Conservation (phyloP, 2,113 vertebrate genomes). For the Lophura nycthemera region DNA sequence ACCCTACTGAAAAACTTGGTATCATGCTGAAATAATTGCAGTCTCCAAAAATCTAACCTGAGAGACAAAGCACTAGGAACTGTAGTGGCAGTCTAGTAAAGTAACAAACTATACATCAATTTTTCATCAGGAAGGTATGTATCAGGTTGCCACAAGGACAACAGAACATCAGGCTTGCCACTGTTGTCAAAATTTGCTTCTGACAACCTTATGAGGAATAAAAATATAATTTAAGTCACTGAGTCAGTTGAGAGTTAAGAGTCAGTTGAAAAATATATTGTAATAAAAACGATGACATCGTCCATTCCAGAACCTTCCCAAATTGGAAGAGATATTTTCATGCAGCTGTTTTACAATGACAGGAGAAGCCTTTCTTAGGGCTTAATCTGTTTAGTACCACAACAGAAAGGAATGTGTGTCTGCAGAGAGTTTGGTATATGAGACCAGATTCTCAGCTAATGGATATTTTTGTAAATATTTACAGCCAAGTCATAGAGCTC, state of each 20-base stretch:
- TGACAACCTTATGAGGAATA: not conserved
- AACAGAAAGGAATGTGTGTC: not conserved
- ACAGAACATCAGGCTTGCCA: not conserved
- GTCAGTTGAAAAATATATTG: not conserved
- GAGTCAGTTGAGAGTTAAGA: not conserved
- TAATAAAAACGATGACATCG: not conserved
- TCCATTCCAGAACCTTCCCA: not conserved
- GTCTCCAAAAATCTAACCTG: not conserved
- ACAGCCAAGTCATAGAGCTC: not conserved
- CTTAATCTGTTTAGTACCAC: constrained; percentile 23
- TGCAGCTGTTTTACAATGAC: not conserved
- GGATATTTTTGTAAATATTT: constrained; percentile 58
- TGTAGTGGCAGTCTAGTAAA: not conserved
- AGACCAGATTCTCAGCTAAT: constrained; percentile 11
- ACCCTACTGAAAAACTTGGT: not conserved
- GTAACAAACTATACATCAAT: not conserved
- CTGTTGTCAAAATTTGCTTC: not conserved
- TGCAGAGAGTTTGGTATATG: not conserved
- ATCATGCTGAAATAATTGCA: not conserved
- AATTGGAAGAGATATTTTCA: not conserved
- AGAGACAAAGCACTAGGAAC: not conserved
- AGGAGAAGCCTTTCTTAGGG: not conserved
- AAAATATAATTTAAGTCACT: not conserved
- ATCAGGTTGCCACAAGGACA: not conserved
- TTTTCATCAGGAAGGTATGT: not conserved